Evolutionary conservation across 2,797 vertebrate genomes (phyloP), one percentile per base, ranked within the genome.

Genomic region (Rhynchonycteris naso): DNA sequence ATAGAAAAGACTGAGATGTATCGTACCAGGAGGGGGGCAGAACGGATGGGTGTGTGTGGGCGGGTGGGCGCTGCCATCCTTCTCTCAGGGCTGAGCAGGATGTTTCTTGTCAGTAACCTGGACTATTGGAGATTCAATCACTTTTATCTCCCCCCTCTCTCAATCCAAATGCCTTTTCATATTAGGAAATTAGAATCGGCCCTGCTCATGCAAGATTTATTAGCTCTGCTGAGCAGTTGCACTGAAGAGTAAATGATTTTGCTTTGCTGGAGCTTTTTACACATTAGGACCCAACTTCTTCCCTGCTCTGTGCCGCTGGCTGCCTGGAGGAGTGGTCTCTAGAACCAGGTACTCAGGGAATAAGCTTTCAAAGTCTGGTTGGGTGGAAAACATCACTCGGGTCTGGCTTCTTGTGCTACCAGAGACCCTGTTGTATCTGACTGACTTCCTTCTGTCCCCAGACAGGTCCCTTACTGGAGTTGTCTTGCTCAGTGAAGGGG

Each of bases 201-300:
- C 98, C 98, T 98, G 98, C 98, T 98, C 98, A 98, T 98, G 98
- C 98, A 98, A 98, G 98, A 98, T 98, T 98, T 98, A 98, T 98
- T 98, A 98, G 98, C 98, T 98, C 98, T 98, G 98, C 98, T 98
- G 97, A 98, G 97, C 98, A 98, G 98, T 98, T 95, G 90, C 98
- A 98, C 98, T 95, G 87, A 98, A 98, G 98, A 98, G 98, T 98
- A 98, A 98, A 98, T 98, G 98, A 98, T 98, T 98, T 98, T 97
- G 98, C 98, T 96, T 98, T 98, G 98, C 98, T 98, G 97, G 97
- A 97, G 98, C 96, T 98, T 98, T 98, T 98, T 98, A 98, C 97
- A 97, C 97, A 96, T 98, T 98, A 98, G 97, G 97, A 98, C 97
- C 97, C 97, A 98, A 98, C 97, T 98, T 97, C 97, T 98, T 98